Evolutionary conservation across 1,140 invertebrate genomes (phyloP).

Genomic region (Zeugodacus cucurbitae): DNA sequence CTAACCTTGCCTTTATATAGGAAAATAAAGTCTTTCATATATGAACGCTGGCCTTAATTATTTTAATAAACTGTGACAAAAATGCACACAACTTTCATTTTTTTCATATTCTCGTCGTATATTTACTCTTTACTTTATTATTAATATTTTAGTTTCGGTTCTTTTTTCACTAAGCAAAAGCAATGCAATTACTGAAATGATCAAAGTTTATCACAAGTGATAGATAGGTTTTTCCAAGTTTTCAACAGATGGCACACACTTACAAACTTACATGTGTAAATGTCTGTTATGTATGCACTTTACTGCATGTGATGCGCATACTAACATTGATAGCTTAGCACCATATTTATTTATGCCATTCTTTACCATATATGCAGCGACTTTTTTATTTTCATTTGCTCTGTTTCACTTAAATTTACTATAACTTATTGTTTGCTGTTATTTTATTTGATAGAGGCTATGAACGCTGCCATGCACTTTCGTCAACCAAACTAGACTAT

Average conservation of each 20-base stretch:
- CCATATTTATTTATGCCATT: not conserved
- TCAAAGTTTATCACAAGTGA: not conserved
- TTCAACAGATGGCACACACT: not conserved
- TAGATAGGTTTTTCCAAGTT: not conserved
- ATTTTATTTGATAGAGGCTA: not conserved
- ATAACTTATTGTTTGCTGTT: not conserved
- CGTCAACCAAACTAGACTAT: conserved; percentile 23
- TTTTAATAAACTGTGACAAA: not conserved
- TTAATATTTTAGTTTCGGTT: not conserved
- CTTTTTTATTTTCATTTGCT: not conserved
- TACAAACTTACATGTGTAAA: not conserved
- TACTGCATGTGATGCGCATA: not conserved
- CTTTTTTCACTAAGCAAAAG: not conserved
- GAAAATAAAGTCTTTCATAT: conserved; percentile 7
- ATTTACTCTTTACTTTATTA: not conserved
- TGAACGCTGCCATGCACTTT: not conserved
- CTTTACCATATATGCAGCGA: not conserved
- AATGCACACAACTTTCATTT: not conserved
- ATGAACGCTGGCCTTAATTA: not conserved
- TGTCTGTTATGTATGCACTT: not conserved
- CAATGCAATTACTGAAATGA: not conserved
- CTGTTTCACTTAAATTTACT: not conserved
- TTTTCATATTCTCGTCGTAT: not conserved
- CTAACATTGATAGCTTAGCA: not conserved
- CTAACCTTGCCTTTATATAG: not conserved